A percentile compares a stretch with the other conserved stretches of the same genome.
Conservation (phyloP, 1,140 invertebrate species). For the Drosophila sechellia region DNA sequence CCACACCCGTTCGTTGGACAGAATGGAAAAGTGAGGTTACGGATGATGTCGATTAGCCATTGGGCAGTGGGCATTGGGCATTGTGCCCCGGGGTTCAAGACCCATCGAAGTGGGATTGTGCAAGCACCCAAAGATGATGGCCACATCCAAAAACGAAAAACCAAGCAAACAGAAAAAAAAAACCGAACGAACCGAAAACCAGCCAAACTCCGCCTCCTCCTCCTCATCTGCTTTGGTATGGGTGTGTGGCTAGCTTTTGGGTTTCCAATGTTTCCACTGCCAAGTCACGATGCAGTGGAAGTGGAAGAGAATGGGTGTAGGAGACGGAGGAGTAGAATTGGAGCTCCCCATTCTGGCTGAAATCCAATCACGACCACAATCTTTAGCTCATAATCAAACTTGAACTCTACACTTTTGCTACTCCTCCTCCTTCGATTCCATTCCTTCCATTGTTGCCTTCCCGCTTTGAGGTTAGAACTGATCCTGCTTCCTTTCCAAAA, state of each 20-base stretch:
- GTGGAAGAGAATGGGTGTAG: slow-evolving; percentile 4
- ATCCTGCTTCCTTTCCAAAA: slow-evolving; percentile 41
- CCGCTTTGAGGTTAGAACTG: slow-evolving; percentile 49
- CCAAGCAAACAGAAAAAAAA: slow-evolving; percentile 1
- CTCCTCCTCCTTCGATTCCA: slow-evolving; percentile 5
- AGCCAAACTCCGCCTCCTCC: slow-evolving; percentile 27
- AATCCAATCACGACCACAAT: slow-evolving; percentile 43
- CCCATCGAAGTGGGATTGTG: slow-evolving; percentile 28
- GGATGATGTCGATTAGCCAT: slow-evolving; percentile 25
- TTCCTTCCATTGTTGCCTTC: slow-evolving; percentile 8
- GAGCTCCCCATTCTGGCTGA: slow-evolving; percentile 10
- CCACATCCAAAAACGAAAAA: slow-evolving; percentile 32
- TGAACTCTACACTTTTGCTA: slow-evolving; percentile 22
- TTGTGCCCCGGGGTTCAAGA: neutral
- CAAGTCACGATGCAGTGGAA: slow-evolving; percentile 45
- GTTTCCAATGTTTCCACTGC: slow-evolving; percentile 41
- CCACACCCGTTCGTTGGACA: slow-evolving; percentile 41
- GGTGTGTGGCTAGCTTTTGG: slow-evolving; percentile 36
- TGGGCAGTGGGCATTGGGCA: no score
- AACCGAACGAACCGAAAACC: slow-evolving; percentile 17
- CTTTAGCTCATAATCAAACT: slow-evolving; percentile 38
- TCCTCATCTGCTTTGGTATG: slow-evolving; percentile 11
- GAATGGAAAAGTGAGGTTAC: slow-evolving; percentile 50
- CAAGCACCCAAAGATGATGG: slow-evolving; percentile 40
- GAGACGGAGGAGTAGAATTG: slow-evolving; percentile 4